Conservation (phyloP, 2,113 vertebrate species). For the human (Homo sapiens) region GRCh38 chr15:88081501-88082000, state of each 20-base stretch:
- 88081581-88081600: not conserved
- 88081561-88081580: not conserved
- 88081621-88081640: not conserved
- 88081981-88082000: not conserved
- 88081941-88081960: not conserved
- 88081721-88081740: not conserved
- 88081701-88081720: rapidly evolving
- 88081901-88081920: not conserved
- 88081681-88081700: rapidly evolving
- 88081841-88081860: not conserved
- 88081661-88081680: not conserved
- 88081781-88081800: not conserved
- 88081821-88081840: too few species aligned
- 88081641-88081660: not conserved
- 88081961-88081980: not conserved
- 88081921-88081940: not conserved
- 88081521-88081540: not conserved
- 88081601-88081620: not conserved
- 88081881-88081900: not conserved
- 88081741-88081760: rapidly evolving
- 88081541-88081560: not conserved
- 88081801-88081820: rapidly evolving
- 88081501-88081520: not conserved
- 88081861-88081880: not conserved
- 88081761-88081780: rapidly evolving